These are phyloP conservation scores for Thaumatotibia leucotreta DNA, from an alignment of 1,140 invertebrate genomes.

Conservation along the genomic window DNA sequence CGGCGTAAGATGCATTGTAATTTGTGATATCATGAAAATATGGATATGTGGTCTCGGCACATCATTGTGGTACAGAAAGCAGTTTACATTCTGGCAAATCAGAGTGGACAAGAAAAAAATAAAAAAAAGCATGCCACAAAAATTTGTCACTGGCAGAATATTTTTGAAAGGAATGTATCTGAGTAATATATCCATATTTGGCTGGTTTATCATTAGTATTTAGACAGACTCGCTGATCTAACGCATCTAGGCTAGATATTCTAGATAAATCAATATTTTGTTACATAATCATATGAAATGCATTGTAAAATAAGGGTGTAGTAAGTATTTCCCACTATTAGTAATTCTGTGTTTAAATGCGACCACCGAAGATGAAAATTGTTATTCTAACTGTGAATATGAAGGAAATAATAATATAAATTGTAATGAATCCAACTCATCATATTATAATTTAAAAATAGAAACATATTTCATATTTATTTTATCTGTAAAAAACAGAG, in stretches of 20 bases:
- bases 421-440: too few species aligned
- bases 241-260: not conserved
- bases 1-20: not conserved
- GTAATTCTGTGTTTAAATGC: not conserved
- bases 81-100: too few species aligned
- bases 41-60: not conserved
- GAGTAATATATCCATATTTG: not conserved
- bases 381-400: not conserved
- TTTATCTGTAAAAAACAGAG: too few species aligned
- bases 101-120: not conserved
- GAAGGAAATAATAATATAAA: not conserved
- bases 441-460: too few species aligned
- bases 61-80: too few species aligned
- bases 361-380: not conserved
- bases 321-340: not conserved
- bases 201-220: not conserved
- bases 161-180: not conserved
- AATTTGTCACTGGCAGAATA: not conserved
- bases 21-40: not conserved
- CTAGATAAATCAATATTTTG: constrained; percentile 9
- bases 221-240: not conserved
- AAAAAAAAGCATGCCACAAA: not conserved
- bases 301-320: not conserved
- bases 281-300: constrained; percentile 10
- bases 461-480: too few species aligned